These are phyloP conservation scores for Tetrao urogallus DNA, from an alignment of 2,113 vertebrate genomes.

Conservation along the genomic window DNA sequence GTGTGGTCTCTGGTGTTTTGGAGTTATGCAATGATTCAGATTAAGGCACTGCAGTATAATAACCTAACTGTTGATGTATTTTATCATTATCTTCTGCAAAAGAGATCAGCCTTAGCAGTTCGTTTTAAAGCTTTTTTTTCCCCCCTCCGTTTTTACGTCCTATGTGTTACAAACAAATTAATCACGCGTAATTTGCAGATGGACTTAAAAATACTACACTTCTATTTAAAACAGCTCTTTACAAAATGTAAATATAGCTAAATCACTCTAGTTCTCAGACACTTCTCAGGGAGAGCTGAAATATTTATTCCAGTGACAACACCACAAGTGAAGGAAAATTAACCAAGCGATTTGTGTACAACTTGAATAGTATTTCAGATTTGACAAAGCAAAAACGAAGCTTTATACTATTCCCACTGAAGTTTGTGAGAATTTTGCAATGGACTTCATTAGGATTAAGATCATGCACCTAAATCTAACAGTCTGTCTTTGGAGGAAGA, in stretches of 20 bases:
- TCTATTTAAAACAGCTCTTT: conserved; percentile 6
- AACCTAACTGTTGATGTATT: not conserved
- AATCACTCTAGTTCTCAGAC: conserved; percentile 9
- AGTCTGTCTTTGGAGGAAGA: conserved; percentile 26
- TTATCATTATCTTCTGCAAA: not conserved
- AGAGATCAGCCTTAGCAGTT: not conserved
- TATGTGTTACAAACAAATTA: not conserved
- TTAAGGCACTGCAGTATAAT: not conserved
- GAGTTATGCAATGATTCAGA: not conserved
- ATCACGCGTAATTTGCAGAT: not conserved
- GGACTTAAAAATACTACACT: not conserved
- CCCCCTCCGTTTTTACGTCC: not conserved
- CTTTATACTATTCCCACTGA: conserved; percentile 18
- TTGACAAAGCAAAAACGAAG: not conserved
- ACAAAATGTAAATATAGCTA: not conserved
- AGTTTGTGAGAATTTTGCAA: conserved; percentile 13
- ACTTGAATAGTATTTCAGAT: not conserved
- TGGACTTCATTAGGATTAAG: conserved; percentile 42
- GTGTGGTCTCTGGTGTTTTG: not conserved
- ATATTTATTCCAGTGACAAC: conserved; percentile 18
- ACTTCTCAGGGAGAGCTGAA: not conserved
- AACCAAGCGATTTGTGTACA: not conserved
- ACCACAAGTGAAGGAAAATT: not conserved
- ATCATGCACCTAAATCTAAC: conserved; percentile 30
- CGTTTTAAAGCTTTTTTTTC: not conserved